Base-by-base conservation (phyloP, 2,888 invertebrate genomes). In the Meghimatium bilineatum region DNA sequence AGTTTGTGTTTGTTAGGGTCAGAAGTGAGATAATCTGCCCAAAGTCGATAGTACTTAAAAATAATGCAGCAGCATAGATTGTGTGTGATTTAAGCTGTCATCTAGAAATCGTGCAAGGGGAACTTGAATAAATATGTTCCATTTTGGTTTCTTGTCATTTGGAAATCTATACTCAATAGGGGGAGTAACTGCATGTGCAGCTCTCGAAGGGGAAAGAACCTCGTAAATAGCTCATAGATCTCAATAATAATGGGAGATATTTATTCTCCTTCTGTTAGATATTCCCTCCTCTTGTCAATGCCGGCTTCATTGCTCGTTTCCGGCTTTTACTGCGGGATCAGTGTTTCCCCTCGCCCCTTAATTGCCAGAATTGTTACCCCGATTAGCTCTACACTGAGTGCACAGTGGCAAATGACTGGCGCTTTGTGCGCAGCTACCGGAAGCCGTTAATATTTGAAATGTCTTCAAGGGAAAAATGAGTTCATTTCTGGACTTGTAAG, bases 301-400 rank as follows among this genome's bases (percentile, higher is more conserved):
- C 44, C 44, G 38, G 63, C 17, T 66, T 78, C 78, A 66, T 78
- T 23, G 63, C 78, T 17, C 38, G 63, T 36, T 66, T 78, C 66
- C 78, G 63, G 78, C 63, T 66, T 78, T 78, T 78, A 66, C 63
- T 60, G 63, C 56, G 29, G 63, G 44, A 44, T 66, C 78, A 26
- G 63, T 78, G 26, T 78, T 66, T 36, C 26, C 78, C 63, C n/a
- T n/a, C n/a, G n/a, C n/a, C 29, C 60, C 76, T n/a, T 78, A 78
- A 66, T 78, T 63, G 78, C 78, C 20, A 63, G 78, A 78, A 66
- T 38, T 78, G 78, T 78, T 60, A 66, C 26, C 49, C 74, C 44
- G 20, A 20, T 23, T 34, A 20, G 34, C 60, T 63, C 78, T 38
- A 63, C n/a, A 12, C 34, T 12, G 52, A 32, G 60, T 56, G 36